phyloP scores from a whole-genome alignment of 2,113 vertebrate species.

The Picathartes gymnocephalus region DNA sequence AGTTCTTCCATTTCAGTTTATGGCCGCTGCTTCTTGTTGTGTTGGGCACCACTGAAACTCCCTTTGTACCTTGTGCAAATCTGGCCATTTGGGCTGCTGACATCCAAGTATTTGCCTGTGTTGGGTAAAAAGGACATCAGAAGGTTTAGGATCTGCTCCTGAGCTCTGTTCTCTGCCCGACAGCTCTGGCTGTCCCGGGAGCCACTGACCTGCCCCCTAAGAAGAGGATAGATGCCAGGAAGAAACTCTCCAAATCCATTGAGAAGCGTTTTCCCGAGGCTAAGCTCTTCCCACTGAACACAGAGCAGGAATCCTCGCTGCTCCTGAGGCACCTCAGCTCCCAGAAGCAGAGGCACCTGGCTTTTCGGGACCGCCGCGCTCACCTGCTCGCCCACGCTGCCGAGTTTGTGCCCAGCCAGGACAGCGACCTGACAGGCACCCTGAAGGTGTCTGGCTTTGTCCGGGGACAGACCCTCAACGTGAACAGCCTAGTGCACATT shows the following conservation, averaged over 20 bases:
- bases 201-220: constrained; percentile 79
- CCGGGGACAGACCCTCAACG: constrained; percentile 79
- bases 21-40: neutral
- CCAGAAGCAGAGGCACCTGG: constrained; percentile 86
- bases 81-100: neutral
- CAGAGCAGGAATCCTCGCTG: constrained; percentile 80
- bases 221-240: constrained; percentile 82
- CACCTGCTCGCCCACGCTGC: constrained; percentile 82
- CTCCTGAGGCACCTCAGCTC: constrained; percentile 84
- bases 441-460: constrained; percentile 91
- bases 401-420: constrained; percentile 75
- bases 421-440: constrained; percentile 76
- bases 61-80: neutral
- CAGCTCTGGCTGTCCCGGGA: constrained; percentile 86
- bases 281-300: constrained; percentile 82
- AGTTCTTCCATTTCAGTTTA: neutral
- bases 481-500: constrained; percentile 89
- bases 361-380: constrained; percentile 83
- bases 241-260: constrained; percentile 78
- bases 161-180: neutral
- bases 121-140: neutral
- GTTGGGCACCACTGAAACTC: neutral
- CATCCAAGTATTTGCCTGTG: too few relatives aligned
- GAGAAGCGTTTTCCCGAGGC: constrained; percentile 87
- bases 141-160: neutral